Evolutionary conservation across 2,888 invertebrate species (phyloP), one percentile per base, ranked within the genome.

Genomic region (Eupeodes luniger): DNA sequence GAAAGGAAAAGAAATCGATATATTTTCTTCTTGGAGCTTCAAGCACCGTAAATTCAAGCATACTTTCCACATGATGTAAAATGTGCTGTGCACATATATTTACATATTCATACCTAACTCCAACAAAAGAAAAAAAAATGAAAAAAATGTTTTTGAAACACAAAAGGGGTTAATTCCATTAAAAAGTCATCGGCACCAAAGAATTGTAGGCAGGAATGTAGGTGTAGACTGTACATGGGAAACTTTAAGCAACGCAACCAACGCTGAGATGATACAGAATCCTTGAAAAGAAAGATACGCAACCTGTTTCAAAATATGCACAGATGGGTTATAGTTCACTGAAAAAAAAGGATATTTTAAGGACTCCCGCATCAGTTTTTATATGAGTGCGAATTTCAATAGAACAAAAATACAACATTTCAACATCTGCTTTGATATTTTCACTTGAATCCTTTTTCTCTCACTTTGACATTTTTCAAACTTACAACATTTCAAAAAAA

Each of bases 1-100:
- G 0, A 62, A 62, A 16, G 5, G 70, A 70, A 62, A 16, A 2
- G 55, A 70, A 70, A 70, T 55, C 70, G 70, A 70, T 70, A 69
- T 55, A 9, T 40, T 44, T 12, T 14, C 9, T 16, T 53, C 40
- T 40, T 40, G 7, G 14, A 70, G 12, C 9, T 27, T 27, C 3
- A 2, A 40, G 6, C 40, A 40, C 5, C 0, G 27, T 40, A 40
- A 5, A 40, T 1, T 7, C 40, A 40, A 3, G 9, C 40, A 40
- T 9, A 40, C 40, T 40, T 40, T 40, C 40, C 5, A 40, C 9
- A 40, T 9, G 40, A 40, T 40, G 40, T n/a, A n/a, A n/a, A n/a
- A n/a, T 40, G 4, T 27, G 2, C 1, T 27, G 40, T 40, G 1
- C 40, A 40, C 5, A 40, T 40, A 3, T 40, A 5, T 40, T 7